phyloP scores from a whole-genome alignment of 2,797 vertebrate genomes.

The Mionectes olivaceus region DNA sequence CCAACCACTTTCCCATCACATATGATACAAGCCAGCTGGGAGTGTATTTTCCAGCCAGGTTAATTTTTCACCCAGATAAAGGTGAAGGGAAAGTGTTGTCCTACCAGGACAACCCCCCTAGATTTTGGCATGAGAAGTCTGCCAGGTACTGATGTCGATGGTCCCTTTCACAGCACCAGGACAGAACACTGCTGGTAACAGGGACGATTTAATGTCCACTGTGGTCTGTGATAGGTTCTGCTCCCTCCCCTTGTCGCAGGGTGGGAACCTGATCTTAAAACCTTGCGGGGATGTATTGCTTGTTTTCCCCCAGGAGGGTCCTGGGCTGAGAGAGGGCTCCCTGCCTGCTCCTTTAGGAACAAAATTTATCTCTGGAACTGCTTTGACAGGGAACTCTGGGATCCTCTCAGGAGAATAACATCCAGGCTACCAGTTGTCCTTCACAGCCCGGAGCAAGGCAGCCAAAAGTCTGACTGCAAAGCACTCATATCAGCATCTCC shows the following conservation, averaged over 20 bases:
- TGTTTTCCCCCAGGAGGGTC: neutral
- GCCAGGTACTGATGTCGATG: neutral
- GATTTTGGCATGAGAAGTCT: neutral
- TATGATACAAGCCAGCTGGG: neutral
- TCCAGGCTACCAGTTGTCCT: neutral
- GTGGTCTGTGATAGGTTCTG: neutral
- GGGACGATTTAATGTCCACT: neutral
- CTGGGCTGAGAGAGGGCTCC: neutral
- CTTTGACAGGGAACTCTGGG: neutral
- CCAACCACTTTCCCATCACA: neutral
- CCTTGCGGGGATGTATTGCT: neutral
- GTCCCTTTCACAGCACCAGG: neutral
- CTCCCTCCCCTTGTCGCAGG: neutral
- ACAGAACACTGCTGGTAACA: neutral
- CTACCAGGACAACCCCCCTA: neutral
- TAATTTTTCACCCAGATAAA: neutral
- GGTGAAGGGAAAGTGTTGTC: neutral
- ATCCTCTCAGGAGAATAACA: neutral
- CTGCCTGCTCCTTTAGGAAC: neutral
- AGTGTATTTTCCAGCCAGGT: neutral
- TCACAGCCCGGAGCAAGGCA: neutral
- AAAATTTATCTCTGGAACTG: neutral
- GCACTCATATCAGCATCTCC: neutral
- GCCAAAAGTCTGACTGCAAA: neutral
- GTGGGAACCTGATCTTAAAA: neutral